Evolutionary conservation across 2,888 invertebrate species (phyloP).

Genomic region (Tillus elongatus): DNA sequence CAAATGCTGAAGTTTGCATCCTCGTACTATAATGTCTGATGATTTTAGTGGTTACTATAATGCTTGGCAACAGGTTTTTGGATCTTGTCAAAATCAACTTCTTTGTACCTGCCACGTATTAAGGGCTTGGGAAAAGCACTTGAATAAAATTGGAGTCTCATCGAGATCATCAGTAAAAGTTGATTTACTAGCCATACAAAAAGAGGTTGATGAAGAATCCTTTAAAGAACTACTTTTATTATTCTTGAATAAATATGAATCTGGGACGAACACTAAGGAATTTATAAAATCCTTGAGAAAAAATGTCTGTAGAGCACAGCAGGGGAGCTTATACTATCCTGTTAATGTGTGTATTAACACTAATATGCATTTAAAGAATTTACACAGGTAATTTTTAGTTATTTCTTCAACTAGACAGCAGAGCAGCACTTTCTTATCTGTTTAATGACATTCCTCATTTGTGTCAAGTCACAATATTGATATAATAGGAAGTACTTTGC

Average conservation of each 20-base stretch:
- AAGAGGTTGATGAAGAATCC: not conserved
- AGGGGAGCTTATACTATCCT: not conserved
- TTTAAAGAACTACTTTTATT: slow-evolving; percentile 1
- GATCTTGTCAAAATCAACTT: slow-evolving; percentile 1
- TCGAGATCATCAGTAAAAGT: slow-evolving; percentile 3
- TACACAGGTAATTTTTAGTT: slow-evolving; percentile 2
- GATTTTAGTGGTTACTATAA: slow-evolving; percentile 1
- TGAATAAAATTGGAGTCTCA: not conserved
- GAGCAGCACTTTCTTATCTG: too few relatives aligned
- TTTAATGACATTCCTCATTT: too few relatives aligned
- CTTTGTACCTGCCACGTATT: slow-evolving; percentile 2
- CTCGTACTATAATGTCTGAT: slow-evolving; percentile 2
- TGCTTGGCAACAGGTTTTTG: slow-evolving; percentile 2
- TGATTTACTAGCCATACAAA: slow-evolving; percentile 1
- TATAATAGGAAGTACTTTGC: too few relatives aligned
- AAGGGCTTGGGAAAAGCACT: slow-evolving; percentile 2
- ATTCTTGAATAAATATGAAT: slow-evolving; percentile 1
- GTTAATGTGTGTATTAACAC: slow-evolving; percentile 1
- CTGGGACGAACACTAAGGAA: slow-evolving; percentile 2
- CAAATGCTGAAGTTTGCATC: slow-evolving; percentile 2
- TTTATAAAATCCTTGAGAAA: not conserved
- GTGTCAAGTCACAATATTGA: too few relatives aligned
- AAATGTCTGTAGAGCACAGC: slow-evolving; percentile 2
- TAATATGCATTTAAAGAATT: slow-evolving; percentile 3
- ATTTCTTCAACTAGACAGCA: too few relatives aligned